Evolutionary conservation across 1,140 invertebrate genomes (phyloP).

Genomic region (Drosophila grimshawi): DNA sequence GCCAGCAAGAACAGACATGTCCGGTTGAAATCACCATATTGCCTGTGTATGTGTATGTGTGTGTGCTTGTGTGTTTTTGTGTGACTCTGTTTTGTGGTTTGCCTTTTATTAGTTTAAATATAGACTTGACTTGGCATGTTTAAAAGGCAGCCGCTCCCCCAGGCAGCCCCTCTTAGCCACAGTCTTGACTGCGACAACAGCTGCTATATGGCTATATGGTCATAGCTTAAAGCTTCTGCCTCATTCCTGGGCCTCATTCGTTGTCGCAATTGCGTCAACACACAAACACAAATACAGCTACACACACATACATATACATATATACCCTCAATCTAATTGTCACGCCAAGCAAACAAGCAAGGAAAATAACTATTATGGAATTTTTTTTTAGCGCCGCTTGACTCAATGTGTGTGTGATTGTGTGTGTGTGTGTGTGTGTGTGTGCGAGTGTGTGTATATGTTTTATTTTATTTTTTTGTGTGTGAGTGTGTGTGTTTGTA

Average conservation of each 20-base stretch:
- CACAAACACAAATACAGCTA: slow-evolving; percentile 18
- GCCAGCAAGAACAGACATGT: slow-evolving; percentile 24
- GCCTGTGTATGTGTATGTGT: slow-evolving; percentile 24
- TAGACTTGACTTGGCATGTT: slow-evolving; percentile 69
- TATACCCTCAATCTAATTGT: slow-evolving; percentile 69
- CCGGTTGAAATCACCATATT: slow-evolving; percentile 27
- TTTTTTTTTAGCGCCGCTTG: slow-evolving; percentile 52
- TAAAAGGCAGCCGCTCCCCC: slow-evolving; percentile 32
- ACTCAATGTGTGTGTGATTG: slow-evolving; percentile 17
- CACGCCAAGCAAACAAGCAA: slow-evolving; percentile 70
- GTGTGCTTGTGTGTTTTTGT: slow-evolving; percentile 15
- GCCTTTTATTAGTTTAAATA: slow-evolving; percentile 81
- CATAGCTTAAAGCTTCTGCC: slow-evolving; percentile 37
- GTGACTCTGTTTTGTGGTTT: slow-evolving; percentile 35
- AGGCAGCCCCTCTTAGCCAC: slow-evolving; percentile 3
- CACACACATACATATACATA: slow-evolving; percentile 28
- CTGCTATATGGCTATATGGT: slow-evolving; percentile 16
- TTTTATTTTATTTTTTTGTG: neutral
- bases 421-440: slow-evolving; percentile 19
- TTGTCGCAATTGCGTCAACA: slow-evolving; percentile 77
- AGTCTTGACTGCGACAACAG: slow-evolving; percentile 17
- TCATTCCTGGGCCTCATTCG: slow-evolving; percentile 34
- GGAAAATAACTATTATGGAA: slow-evolving; percentile 75
- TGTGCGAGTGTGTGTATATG: slow-evolving; percentile 4
- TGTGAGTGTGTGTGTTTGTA: slow-evolving; percentile 23